Percentiles rank a stretch among this genome's conserved stretches.
phyloP scores from a whole-genome alignment of 2,888 invertebrate genomes.

The Prenolepis imparis region DNA sequence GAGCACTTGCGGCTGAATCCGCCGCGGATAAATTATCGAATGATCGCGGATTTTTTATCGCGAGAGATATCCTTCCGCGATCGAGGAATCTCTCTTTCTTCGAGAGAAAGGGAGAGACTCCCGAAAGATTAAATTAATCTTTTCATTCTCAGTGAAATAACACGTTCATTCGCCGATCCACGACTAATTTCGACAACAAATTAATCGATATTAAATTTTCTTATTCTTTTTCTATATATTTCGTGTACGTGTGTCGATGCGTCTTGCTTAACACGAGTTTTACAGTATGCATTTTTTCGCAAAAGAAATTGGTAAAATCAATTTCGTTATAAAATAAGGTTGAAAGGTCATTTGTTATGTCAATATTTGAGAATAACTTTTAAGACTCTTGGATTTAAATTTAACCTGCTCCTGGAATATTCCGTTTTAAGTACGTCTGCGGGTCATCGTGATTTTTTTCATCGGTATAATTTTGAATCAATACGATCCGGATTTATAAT shows the following conservation, averaged over 20 bases:
- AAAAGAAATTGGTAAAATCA: neutral
- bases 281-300: neutral
- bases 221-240: neutral
- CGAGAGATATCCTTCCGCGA: slow-evolving; percentile 26
- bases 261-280: neutral
- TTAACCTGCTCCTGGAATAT: neutral
- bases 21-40: slow-evolving; percentile 52
- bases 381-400: slow-evolving; percentile 6
- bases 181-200: neutral
- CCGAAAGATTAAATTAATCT: slow-evolving; percentile 27
- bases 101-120: neutral
- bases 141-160: neutral
- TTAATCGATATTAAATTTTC: neutral
- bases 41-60: slow-evolving; percentile 46
- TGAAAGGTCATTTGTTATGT: no score
- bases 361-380: slow-evolving; percentile 13
- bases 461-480: neutral
- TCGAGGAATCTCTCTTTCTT: neutral
- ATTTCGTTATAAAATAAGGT: neutral
- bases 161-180: neutral
- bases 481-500: slow-evolving; percentile 25
- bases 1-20: slow-evolving; percentile 43
- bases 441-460: neutral
- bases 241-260: no score
- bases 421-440: neutral